phyloP scores from a whole-genome alignment of 2,888 invertebrate species.

The Epinotia demarniana region DNA sequence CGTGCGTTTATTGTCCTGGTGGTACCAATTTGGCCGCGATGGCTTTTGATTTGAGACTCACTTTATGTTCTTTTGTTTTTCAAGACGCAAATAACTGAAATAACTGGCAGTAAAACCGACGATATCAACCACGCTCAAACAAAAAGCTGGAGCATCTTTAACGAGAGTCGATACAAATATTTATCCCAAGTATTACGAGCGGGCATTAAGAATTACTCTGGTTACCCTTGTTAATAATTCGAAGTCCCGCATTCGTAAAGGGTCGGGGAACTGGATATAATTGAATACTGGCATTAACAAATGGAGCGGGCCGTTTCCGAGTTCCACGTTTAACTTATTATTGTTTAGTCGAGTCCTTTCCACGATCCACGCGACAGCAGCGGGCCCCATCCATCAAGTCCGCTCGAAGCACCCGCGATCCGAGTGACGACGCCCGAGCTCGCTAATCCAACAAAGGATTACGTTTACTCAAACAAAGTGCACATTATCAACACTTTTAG shows the following conservation, averaged over 20 bases:
- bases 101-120: conserved; percentile 41
- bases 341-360: conserved; percentile 71
- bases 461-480: conserved; percentile 68
- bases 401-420: conserved; percentile 82
- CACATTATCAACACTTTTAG: conserved; percentile 69
- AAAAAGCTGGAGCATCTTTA: conserved; percentile 35
- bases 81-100: conserved; percentile 44
- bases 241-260: conserved; percentile 72
- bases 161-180: conserved; percentile 37
- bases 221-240: conserved; percentile 72
- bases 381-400: conserved; percentile 82
- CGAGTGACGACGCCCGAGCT: conserved; percentile 69
- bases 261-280: conserved; percentile 80
- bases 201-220: conserved; percentile 57
- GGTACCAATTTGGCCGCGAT: conserved; percentile 70
- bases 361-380: conserved; percentile 67
- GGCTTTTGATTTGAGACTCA: conserved; percentile 60
- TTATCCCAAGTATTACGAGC: conserved; percentile 38
- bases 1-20: conserved; percentile 70
- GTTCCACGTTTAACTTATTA: conserved; percentile 82
- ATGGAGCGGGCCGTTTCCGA: conserved; percentile 79
- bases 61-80: conserved; percentile 46
- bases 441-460: conserved; percentile 75
- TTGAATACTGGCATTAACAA: conserved; percentile 84
- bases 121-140: conserved; percentile 37